Evolutionary conservation across 2,113 vertebrate genomes (phyloP), one percentile per base, ranked within the genome.

Genomic region (Sorex fumeus): DNA sequence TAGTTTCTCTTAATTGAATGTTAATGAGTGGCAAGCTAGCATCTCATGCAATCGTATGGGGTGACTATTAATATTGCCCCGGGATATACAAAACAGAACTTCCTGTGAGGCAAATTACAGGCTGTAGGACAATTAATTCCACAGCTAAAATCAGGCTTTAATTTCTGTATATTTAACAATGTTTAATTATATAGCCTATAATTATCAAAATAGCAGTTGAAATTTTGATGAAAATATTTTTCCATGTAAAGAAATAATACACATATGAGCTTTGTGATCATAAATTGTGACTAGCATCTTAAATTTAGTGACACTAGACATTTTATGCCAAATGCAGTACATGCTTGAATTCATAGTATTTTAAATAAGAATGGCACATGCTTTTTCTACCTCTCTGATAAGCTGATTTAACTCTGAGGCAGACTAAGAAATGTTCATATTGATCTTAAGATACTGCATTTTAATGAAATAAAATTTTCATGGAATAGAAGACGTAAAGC

Each of bases 181-280:
- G 28, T 1, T 45, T 18, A n/a, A 60, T 57, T 15, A 47, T 32
- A 75, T 53, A 50, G 2, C 5, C 9, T 50, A 50, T 10, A 50
- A 50, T 13, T 50, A 69, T 77, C 57, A 50, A 80, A 88, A 85
- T 10, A 43, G 0, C 5, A 28, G 64, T 43, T 64, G 10, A 45
- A 34, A 81, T 72, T 62, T 66, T 82, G 11, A 91, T 71, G 71
- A 88, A 83, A 57, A 27, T 84, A 25, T 71, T 75, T 57, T 1
- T 21, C 43, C 1, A 2, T 78, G 3, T 53, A 45, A 60, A 60
- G 57, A 19, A 60, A 60, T 23, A 23, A 60, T 60, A 13, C 21
- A 60, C 23, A 60, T 60, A 23, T 19, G 18, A 21, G 18, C 57
- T 60, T 60, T 23, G 57, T 60, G 21, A 60, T 60, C 2, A 60